These are phyloP conservation scores for Carabus problematicus DNA, from an alignment of 2,888 invertebrate species.

Conservation along the genomic window DNA sequence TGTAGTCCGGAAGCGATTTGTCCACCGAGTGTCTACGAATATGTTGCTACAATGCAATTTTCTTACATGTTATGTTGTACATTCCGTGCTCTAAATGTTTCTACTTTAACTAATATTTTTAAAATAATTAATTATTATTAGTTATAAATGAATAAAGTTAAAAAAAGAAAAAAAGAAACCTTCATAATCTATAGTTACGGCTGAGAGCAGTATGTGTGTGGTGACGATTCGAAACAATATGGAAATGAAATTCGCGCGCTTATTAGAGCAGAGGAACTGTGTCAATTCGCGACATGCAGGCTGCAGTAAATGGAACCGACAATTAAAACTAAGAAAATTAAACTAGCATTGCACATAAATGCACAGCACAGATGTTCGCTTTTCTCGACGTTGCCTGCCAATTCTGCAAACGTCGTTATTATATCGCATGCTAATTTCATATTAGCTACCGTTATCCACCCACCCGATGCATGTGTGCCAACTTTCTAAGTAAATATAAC, in stretches of 20 bases:
- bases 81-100: constrained; percentile 5
- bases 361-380: constrained; percentile 29
- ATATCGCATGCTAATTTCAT: constrained; percentile 31
- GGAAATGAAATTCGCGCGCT: constrained; percentile 9
- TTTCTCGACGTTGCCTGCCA: constrained; percentile 15
- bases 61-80: not conserved
- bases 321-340: constrained; percentile 37
- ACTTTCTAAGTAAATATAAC: not conserved
- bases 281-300: constrained; percentile 25
- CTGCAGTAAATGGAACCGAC: constrained; percentile 30
- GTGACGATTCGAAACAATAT: constrained; percentile 1
- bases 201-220: not conserved
- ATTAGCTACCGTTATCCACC: constrained; percentile 6
- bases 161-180: not conserved
- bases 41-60: not conserved
- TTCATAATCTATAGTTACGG: no score
- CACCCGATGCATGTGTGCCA: not conserved
- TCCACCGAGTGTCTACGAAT: not conserved
- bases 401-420: constrained; percentile 8
- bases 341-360: constrained; percentile 31
- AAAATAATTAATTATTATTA: no score
- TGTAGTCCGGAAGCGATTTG: constrained; percentile 13
- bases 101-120: no score
- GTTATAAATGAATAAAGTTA: no score
- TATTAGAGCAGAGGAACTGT: constrained; percentile 19